Percentiles rank a stretch among this genome's conserved stretches.
These are phyloP conservation scores for Chouioia cunea DNA, from an alignment of 2,888 invertebrate species.

Conservation along the genomic window DNA sequence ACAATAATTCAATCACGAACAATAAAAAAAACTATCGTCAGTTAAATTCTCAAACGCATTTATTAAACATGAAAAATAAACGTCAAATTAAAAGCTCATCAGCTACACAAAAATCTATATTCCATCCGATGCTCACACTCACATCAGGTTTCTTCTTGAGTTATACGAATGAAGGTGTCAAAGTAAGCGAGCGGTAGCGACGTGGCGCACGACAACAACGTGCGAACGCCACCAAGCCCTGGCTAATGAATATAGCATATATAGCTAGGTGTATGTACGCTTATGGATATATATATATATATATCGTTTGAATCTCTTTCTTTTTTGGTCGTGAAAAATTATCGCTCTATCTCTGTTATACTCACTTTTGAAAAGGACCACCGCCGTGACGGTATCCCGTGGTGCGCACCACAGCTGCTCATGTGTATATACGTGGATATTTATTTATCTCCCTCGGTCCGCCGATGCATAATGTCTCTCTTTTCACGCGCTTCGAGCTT, in stretches of 20 bases:
- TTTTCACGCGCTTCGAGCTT: conserved; percentile 36
- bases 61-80: no score
- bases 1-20: no score
- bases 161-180: conserved; percentile 39
- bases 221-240: conserved; percentile 67
- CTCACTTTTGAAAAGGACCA: conserved; percentile 46
- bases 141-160: background rate
- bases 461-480: conserved; percentile 15
- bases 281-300: conserved; percentile 44
- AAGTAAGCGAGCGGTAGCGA: conserved; percentile 3
- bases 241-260: conserved; percentile 65
- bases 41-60: no score
- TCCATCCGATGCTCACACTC: background rate
- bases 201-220: conserved; percentile 65
- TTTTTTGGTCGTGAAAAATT: conserved; percentile 66
- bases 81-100: no score
- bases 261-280: no score
- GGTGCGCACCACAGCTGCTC: conserved; percentile 49
- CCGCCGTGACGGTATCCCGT: conserved; percentile 55
- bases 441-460: conserved; percentile 34
- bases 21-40: no score
- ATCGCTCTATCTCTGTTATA: conserved; percentile 51
- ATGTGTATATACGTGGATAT: background rate
- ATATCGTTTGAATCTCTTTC: conserved; percentile 57
- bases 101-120: conserved; percentile 9